phyloP scores from a whole-genome alignment of 2,113 vertebrate species.

The Tinamus guttatus region DNA sequence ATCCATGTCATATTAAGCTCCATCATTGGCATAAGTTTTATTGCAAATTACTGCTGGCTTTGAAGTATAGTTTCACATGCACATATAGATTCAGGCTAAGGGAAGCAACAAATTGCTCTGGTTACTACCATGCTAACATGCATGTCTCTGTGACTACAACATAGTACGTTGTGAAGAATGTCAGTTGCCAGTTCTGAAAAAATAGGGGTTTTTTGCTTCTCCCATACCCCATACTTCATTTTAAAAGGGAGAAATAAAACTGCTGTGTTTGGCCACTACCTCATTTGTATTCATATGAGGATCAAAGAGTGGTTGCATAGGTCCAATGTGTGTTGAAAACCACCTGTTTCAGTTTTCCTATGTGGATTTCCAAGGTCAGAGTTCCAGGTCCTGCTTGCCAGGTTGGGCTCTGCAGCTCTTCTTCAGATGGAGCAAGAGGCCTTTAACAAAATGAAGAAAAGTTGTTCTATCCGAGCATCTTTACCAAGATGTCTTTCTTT shows the following conservation, averaged over 20 bases:
- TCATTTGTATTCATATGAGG: background rate
- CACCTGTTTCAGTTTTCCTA: background rate
- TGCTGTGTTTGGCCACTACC: background rate
- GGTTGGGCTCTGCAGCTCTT: background rate
- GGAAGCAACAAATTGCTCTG: background rate
- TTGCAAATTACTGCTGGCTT: background rate
- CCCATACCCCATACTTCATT: rapidly evolving
- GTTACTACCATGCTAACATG: background rate
- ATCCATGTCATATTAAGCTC: background rate
- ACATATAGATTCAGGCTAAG: background rate
- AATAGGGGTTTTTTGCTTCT: background rate
- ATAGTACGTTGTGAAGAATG: rapidly evolving
- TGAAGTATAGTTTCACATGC: background rate
- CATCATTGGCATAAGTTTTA: background rate
- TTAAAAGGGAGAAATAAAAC: background rate
- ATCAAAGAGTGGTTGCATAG: background rate
- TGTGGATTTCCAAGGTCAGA: background rate
- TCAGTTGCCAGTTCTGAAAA: background rate
- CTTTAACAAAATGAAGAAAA: background rate
- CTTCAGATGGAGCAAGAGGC: background rate
- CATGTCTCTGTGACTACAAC: background rate
- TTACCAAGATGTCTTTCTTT: background rate
- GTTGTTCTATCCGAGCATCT: background rate
- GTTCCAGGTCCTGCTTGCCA: rapidly evolving
- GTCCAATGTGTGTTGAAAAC: background rate